Base-by-base conservation (phyloP, 2,888 invertebrate species). In the Endomychus coccineus region DNA sequence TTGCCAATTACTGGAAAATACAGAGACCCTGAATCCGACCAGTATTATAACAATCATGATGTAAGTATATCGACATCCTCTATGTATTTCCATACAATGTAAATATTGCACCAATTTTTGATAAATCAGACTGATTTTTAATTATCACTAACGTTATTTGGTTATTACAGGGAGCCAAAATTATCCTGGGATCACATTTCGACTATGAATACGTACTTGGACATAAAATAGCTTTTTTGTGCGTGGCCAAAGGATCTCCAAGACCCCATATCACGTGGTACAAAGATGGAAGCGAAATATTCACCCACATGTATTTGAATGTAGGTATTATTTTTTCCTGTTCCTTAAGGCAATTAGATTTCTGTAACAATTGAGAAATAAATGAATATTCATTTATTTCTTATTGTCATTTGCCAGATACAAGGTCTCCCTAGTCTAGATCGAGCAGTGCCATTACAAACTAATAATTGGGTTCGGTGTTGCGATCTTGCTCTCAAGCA, bases 261-360 rank as follows among this genome's bases (percentile, higher is more conserved):
- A 70, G 90, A 27, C 94, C 94, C 0, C 86, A 88, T 48, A 89
- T 94, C 45, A 94, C 91, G 12, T 95, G 94, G 94, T 90, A 87
- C 64, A 95, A 94, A 63, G 92, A 94, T 62, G 92, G 91, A 16
- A 82, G 85, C 10, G 94, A 95, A 68, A 83, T 94, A 58, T 90
- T 88, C 56, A 80, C 85, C 16, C 91, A 91, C 70, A 77, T 83
- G 37, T 89, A 89, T 62, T 70, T 90, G 58, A 88, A 91, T 61
- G 91, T 88, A 64, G 73, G 79, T 74, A 32, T 19, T n/a, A n/a
- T 25, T 7, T 5, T n/a, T n/a, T n/a, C n/a, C n/a, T n/a, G n/a
- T n/a, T n/a, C n/a, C n/a, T n/a, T n/a, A n/a, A n/a, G n/a, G n/a
- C n/a, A n/a, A n/a, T n/a, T n/a, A n/a, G n/a, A n/a, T n/a, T n/a